Evolutionary conservation across 2,888 invertebrate species (phyloP), one percentile per base, ranked within the genome.

Genomic region (Candidula unifasciata): DNA sequence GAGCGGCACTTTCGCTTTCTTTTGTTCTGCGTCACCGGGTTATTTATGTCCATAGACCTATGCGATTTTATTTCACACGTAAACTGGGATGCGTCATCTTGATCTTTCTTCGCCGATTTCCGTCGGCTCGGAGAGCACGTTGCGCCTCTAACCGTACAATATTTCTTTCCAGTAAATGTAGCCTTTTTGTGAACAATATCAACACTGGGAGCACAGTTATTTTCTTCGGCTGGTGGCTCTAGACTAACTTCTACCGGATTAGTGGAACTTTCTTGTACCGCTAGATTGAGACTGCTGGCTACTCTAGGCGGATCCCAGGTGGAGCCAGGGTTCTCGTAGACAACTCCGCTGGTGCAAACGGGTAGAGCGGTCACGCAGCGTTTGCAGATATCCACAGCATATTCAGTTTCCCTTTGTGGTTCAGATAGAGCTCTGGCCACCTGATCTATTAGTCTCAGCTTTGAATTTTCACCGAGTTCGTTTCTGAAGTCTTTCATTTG

Each of bases 1-100:
- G 80, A 64, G 5, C 82, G 52, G 18, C 35, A 60, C 30, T 74
- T 82, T 21, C 82, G 60, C 24, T 74, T 82, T 16, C 57, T 69
- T 27, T 71, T 80, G 13, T 60, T 64, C 27, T n/a, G 16, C 2
- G 3, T 60, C n/a, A 33, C 21, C 3, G 64, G 1, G 0, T 13
- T 3, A 18, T 69, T 66, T 0, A 52, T 37, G 27, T 80, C 80
- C 27, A 27, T 10, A 27, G 80, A 80, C 27, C 30, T 64, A 2
- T 21, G 24, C 2, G 44, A 16, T 69, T 68, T 80, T 21, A 54
- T 30, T 0, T 18, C 27, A 0, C 8, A 24, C 30, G 54, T 54
- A 27, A 57, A 57, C 27, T 37, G 68, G 44, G 30, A 18, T 16
- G 30, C 16, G n/a, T 66, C 66, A 27, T 37, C 35, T 1, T n/a